These are phyloP conservation scores for Labroides dimidiatus DNA, from an alignment of 2,797 vertebrate genomes.

Conservation along the genomic window DNA sequence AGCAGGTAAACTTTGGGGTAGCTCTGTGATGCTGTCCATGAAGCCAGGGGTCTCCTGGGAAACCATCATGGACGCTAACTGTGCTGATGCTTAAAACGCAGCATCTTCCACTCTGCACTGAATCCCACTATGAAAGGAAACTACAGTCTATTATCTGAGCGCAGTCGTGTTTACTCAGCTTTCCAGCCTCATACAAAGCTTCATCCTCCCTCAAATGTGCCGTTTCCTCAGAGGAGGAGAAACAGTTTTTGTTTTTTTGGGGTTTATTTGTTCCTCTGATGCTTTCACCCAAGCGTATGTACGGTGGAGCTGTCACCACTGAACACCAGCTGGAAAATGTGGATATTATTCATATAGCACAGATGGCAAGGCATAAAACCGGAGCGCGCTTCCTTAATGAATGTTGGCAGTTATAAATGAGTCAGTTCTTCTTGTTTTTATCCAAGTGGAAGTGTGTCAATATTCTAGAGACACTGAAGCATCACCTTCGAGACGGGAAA, in stretches of 20 bases:
- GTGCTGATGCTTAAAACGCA: too few relatives aligned
- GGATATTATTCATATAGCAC: slow-evolving; percentile 56
- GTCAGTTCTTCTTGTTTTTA: slow-evolving; percentile 42
- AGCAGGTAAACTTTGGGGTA: too few relatives aligned
- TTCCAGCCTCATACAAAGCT: background rate
- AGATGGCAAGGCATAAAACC: slow-evolving; percentile 54
- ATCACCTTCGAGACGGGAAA: slow-evolving; percentile 5
- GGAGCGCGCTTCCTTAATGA: slow-evolving; percentile 56
- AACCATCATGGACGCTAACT: too few relatives aligned
- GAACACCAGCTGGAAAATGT: slow-evolving; percentile 61
- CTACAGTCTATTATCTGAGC: background rate
- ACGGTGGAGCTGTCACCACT: slow-evolving; percentile 33
- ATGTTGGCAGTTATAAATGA: slow-evolving; percentile 61
- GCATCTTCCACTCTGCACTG: background rate
- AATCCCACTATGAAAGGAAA: background rate
- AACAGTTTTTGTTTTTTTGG: slow-evolving; percentile 20
- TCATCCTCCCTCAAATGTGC: background rate
- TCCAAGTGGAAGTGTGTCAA: slow-evolving; percentile 43
- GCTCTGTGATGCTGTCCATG: too few relatives aligned
- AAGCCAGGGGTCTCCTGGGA: too few relatives aligned
- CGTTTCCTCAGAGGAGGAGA: background rate
- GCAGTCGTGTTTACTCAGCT: background rate
- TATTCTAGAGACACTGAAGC: slow-evolving; percentile 13
- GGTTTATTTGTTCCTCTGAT: slow-evolving; percentile 44
- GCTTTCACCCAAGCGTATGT: slow-evolving; percentile 35